A percentile compares a stretch with the other conserved stretches of the same genome.
phyloP scores from a whole-genome alignment of 2,797 vertebrate genomes.

The Propithecus perrieri region DNA sequence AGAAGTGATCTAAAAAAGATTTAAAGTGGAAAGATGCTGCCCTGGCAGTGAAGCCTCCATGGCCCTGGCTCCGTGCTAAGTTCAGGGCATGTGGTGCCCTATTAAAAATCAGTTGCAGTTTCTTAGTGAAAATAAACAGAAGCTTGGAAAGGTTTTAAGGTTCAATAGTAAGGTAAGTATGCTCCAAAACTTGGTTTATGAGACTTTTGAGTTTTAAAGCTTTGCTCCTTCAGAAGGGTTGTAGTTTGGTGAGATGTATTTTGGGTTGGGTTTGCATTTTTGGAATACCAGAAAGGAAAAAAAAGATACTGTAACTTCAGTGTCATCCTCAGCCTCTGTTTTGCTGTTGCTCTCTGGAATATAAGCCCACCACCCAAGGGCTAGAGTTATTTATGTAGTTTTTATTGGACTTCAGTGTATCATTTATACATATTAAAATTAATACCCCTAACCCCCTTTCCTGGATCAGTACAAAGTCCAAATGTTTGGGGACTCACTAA shows the following conservation, averaged over 20 bases:
- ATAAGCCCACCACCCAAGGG: neutral
- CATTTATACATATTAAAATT: neutral
- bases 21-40: neutral
- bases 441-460: neutral
- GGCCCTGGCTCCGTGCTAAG: neutral
- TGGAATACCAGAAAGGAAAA: constrained; percentile 43
- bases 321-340: neutral
- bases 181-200: constrained; percentile 44
- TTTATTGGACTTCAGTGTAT: neutral
- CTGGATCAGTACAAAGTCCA: neutral
- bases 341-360: neutral
- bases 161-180: constrained; percentile 28
- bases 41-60: neutral
- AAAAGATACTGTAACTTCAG: constrained; percentile 27
- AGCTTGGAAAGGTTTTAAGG: constrained; percentile 33
- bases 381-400: neutral
- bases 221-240: constrained; percentile 44
- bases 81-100: constrained; percentile 8
- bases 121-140: constrained; percentile 37
- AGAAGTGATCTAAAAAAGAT: neutral
- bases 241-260: constrained; percentile 44
- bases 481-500: constrained; percentile 20
- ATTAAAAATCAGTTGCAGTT: constrained; percentile 52
- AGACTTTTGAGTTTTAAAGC: constrained; percentile 36
- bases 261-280: constrained; percentile 60